Base-by-base conservation (phyloP, 1,140 invertebrate genomes). In the Macrotrachela quadricornifera region DNA sequence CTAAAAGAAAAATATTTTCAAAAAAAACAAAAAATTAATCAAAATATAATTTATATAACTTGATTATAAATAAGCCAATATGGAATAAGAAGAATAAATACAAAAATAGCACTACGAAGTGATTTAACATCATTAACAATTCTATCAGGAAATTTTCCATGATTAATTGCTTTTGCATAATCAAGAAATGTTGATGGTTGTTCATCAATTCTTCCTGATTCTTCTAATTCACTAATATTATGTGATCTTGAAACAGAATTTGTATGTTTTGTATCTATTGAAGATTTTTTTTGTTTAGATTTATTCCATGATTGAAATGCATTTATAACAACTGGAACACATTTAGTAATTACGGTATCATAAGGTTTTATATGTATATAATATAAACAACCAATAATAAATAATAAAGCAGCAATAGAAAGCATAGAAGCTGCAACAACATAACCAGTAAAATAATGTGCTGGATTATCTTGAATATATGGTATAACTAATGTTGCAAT, bases 31-130 rank as follows among this genome's bases (percentile, higher is more conserved):
- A 4, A 13, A 13, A 47, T n/a, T n/a, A 13, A 17, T 6, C 4
- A 16, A 6, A 16, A 41, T 4, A n/a, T 38, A 14, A 56, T 49
- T 46, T 2, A 30, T 30, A 4, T 8, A 59, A 72, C 71, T 67
- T 75, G 73, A 56, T 71, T 75, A 58, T 73, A 74, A 6, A 74
- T 68, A 15, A 74, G 64, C 74, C 74, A 75, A 59, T 74, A 75
- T 17, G 73, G 73, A 53, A 75, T 63, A 4, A 75, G 61, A 4
- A 65, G 60, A 21, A 64, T 54, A 60, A 75, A 74, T 8, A 75
- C 68, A 51, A 63, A 51, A 8, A 74, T 46, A n/a, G 74, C 67
- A 55, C 65, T 65, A 16, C 63, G 62, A 12, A 75, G 51, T 18
- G 65, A 56, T 56, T 72, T 72, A 1, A 75, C 69, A 61, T 75